Evolutionary conservation across 2,113 vertebrate genomes (phyloP).

Genomic region (zebrafish (Danio rerio)): DNA sequence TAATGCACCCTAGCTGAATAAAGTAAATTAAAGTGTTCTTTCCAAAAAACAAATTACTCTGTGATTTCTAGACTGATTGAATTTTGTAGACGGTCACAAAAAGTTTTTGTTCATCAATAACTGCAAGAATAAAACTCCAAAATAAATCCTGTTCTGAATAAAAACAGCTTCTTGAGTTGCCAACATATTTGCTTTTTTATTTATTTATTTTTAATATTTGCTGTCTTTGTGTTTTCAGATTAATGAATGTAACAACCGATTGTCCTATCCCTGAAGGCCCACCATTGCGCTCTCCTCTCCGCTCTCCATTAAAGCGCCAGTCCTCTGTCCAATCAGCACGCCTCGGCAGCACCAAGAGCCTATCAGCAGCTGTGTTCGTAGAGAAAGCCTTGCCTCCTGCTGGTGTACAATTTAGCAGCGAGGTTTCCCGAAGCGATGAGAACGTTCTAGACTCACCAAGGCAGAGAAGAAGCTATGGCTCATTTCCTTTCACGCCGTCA

Average conservation of each 20-base stretch:
- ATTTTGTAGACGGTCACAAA: too few species aligned
- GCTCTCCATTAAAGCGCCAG: slow-evolving; percentile 91
- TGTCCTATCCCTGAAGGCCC: slow-evolving; percentile 81
- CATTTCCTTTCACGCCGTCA: slow-evolving; percentile 94
- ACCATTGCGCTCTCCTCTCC: slow-evolving; percentile 86
- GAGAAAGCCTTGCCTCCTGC: slow-evolving; percentile 86
- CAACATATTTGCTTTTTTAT: background rate
- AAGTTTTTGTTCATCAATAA: too few species aligned
- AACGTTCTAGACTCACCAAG: slow-evolving; percentile 93
- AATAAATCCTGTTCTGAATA: too few species aligned
- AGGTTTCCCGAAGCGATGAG: slow-evolving; percentile 94
- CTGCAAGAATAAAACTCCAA: too few species aligned
- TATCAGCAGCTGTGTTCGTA: slow-evolving; percentile 89
- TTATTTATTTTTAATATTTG: background rate
- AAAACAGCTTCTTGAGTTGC: background rate
- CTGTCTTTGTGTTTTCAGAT: slow-evolving; percentile 67
- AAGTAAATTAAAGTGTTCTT: too few species aligned
- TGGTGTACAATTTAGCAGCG: slow-evolving; percentile 93
- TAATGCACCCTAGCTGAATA: background rate
- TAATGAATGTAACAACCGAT: slow-evolving; percentile 78
- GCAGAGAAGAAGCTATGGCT: slow-evolving; percentile 93
- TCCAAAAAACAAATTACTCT: too few species aligned
- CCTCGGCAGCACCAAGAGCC: slow-evolving; percentile 94
- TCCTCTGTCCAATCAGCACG: slow-evolving; percentile 89
- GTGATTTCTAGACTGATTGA: too few species aligned